These are phyloP conservation scores for Zaprionus davidi DNA, from an alignment of 1,140 invertebrate genomes.

Conservation along the genomic window DNA sequence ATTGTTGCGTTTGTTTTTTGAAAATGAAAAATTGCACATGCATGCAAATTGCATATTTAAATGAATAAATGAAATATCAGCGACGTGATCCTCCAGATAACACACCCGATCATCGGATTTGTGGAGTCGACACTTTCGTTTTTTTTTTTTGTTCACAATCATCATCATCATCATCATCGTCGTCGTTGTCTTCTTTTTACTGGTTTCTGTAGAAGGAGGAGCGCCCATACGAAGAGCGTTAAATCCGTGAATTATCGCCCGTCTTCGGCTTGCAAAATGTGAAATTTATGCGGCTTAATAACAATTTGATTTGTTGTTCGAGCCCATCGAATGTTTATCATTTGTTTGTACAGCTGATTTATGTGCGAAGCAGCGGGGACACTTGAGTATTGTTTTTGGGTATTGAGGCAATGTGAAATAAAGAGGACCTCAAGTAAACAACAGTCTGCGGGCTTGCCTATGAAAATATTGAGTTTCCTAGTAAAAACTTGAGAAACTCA, in stretches of 20 bases:
- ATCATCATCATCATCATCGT: background rate
- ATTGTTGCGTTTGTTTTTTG: constrained; percentile 12
- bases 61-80: constrained; percentile 49
- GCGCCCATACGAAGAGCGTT: constrained; percentile 11
- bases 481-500: constrained; percentile 1
- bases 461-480: background rate
- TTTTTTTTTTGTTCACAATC: constrained; percentile 1
- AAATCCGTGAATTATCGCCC: constrained; percentile 35
- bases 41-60: constrained; percentile 69
- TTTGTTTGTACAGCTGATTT: constrained; percentile 35
- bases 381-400: background rate
- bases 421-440: background rate
- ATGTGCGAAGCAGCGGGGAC: constrained; percentile 27
- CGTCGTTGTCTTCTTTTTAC: constrained; percentile 5
- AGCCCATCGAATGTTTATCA: constrained; percentile 35
- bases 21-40: constrained; percentile 59
- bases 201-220: constrained; percentile 11
- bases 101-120: constrained; percentile 32
- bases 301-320: constrained; percentile 47
- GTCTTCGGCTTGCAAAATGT: constrained; percentile 29
- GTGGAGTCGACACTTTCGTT: constrained; percentile 44
- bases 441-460: background rate
- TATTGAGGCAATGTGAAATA: background rate
- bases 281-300: constrained; percentile 49
- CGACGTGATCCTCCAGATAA: constrained; percentile 46